These are phyloP conservation scores for Petrolisthes cinctipes DNA, from an alignment of 2,888 invertebrate genomes.

Conservation along the genomic window DNA sequence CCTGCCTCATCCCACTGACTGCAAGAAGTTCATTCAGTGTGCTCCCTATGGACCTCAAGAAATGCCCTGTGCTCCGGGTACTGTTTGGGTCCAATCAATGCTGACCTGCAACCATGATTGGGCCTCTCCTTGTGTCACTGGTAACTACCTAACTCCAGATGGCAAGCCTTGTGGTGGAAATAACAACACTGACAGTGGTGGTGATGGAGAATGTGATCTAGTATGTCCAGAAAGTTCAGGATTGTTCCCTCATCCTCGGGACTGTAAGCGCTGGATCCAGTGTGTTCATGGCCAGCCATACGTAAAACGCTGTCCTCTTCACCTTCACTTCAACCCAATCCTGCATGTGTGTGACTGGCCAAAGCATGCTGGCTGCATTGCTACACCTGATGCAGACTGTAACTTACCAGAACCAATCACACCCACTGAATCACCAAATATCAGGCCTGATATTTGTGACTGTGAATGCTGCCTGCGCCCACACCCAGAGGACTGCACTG, in stretches of 20 bases:
- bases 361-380: slow-evolving; percentile 53
- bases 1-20: slow-evolving; percentile 61
- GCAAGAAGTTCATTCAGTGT: slow-evolving; percentile 51
- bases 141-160: slow-evolving; percentile 30
- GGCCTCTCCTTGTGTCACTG: slow-evolving; percentile 38
- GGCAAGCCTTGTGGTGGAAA: slow-evolving; percentile 40
- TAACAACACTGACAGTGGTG: background rate
- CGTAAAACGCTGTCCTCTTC: slow-evolving; percentile 59
- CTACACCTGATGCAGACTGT: slow-evolving; percentile 33
- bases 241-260: slow-evolving; percentile 57
- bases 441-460: slow-evolving; percentile 60
- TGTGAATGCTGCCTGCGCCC: slow-evolving; percentile 60
- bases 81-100: slow-evolving; percentile 36
- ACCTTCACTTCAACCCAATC: slow-evolving; percentile 62
- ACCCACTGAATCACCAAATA: slow-evolving; percentile 33
- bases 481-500: slow-evolving; percentile 61
- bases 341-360: slow-evolving; percentile 65
- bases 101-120: slow-evolving; percentile 26
- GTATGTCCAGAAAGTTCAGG: slow-evolving; percentile 48
- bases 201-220: slow-evolving; percentile 27
- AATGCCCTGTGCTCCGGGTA: slow-evolving; percentile 35
- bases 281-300: slow-evolving; percentile 43
- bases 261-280: slow-evolving; percentile 62
- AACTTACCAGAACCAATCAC: slow-evolving; percentile 32
- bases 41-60: slow-evolving; percentile 40